Conservation (phyloP, 2,113 vertebrate genomes). For the Tragelaphus buxtoni region DNA sequence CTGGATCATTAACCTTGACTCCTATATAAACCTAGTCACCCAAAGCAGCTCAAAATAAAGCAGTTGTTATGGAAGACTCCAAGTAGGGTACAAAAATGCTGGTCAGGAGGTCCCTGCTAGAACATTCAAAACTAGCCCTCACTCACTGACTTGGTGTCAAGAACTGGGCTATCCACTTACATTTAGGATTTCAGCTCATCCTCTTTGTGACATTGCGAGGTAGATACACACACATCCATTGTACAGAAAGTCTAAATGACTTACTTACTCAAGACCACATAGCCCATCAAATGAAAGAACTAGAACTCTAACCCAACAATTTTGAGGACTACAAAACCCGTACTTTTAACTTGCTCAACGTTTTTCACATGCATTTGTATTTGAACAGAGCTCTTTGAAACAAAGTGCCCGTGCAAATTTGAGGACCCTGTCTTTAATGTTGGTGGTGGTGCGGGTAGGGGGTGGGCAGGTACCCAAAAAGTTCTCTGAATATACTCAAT, state of each 20-base stretch:
- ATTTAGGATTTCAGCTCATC: not conserved
- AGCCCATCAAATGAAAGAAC: not conserved
- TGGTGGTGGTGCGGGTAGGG: rapidly evolving
- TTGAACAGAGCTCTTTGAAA: not conserved
- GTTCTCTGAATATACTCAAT: not conserved
- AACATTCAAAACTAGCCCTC: not conserved
- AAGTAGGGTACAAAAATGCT: not conserved
- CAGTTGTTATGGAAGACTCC: not conserved
- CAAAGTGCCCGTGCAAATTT: not conserved
- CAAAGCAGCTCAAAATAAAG: slow-evolving; percentile 10
- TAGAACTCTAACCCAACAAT: not conserved
- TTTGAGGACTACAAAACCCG: not conserved
- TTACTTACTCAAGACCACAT: not conserved
- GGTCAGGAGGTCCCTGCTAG: not conserved
- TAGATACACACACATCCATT: not conserved
- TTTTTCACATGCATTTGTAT: not conserved
- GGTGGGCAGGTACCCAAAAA: not conserved
- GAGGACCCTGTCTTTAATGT: not conserved
- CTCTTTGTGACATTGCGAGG: not conserved
- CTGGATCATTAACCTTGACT: not conserved
- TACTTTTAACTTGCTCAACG: not conserved
- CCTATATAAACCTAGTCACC: not conserved
- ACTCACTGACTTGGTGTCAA: not conserved
- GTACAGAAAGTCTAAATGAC: not conserved
- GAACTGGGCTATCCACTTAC: not conserved